Conservation (phyloP, 1,140 invertebrate species). For the Caenorhabditis brenneri region DNA sequence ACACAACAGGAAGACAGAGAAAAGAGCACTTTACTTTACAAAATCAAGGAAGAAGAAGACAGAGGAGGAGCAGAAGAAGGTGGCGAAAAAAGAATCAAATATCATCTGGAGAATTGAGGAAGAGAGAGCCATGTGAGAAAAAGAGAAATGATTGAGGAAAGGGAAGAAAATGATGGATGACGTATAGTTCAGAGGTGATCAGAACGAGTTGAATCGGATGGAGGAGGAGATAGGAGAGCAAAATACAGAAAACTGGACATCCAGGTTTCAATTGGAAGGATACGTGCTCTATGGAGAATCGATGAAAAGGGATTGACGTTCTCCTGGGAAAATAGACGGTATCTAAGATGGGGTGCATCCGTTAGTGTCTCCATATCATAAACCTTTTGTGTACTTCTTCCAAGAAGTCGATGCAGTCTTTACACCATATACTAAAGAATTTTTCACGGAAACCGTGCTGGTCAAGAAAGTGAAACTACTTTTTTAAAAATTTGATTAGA, state of each 20-base stretch:
- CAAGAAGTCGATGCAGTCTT: no score
- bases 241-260: not conserved
- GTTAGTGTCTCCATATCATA: no score
- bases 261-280: not conserved
- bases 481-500: no score
- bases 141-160: not conserved
- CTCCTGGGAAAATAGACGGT: no score
- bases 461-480: no score
- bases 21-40: slow-evolving; percentile 31
- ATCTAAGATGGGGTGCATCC: no score
- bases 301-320: no score
- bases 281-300: not conserved
- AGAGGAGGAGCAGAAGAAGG: not conserved
- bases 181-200: slow-evolving; percentile 10
- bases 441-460: no score
- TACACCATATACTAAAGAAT: no score
- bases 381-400: no score
- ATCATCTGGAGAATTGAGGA: not conserved
- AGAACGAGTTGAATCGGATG: not conserved
- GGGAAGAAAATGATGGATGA: slow-evolving; percentile 7
- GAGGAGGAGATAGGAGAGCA: not conserved
- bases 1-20: not conserved
- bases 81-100: slow-evolving; percentile 20
- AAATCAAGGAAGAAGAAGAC: not conserved
- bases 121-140: not conserved